phyloP scores from a whole-genome alignment of 2,113 vertebrate genomes.

The Telmatochromis sp. region DNA sequence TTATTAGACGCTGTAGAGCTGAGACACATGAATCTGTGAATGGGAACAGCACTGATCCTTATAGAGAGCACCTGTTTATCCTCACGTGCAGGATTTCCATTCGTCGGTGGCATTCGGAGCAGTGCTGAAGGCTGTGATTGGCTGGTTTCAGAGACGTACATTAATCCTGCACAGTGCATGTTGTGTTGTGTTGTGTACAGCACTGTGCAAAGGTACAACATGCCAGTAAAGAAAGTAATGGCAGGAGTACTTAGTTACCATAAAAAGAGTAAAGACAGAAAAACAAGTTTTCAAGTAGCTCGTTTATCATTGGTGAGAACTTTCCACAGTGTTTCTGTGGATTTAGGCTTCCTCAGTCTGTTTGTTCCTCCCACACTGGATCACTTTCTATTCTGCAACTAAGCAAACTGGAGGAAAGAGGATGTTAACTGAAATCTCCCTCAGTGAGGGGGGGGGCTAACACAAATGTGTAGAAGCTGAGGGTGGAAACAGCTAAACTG shows the following conservation, averaged over 20 bases:
- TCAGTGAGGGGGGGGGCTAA: background rate
- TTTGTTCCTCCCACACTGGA: background rate
- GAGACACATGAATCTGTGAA: background rate
- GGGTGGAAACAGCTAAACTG: background rate
- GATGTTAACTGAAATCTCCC: background rate
- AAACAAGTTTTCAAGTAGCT: background rate
- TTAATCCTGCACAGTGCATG: background rate
- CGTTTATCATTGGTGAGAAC: background rate
- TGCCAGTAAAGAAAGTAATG: background rate
- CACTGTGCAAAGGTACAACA: background rate
- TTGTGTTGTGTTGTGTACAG: background rate
- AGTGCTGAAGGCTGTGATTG: background rate
- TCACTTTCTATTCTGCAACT: background rate
- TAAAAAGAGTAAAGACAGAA: background rate
- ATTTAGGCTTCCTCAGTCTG: fast-evolving
- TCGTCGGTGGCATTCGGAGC: fast-evolving
- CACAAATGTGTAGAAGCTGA: background rate
- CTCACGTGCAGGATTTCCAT: background rate
- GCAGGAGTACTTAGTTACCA: background rate
- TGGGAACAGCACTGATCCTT: background rate
- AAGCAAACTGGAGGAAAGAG: background rate
- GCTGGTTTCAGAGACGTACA: background rate
- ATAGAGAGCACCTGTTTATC: background rate
- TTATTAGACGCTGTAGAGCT: background rate
- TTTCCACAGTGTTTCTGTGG: background rate